Base-by-base conservation (phyloP, 2,113 vertebrate species). In the Butorides virescens region DNA sequence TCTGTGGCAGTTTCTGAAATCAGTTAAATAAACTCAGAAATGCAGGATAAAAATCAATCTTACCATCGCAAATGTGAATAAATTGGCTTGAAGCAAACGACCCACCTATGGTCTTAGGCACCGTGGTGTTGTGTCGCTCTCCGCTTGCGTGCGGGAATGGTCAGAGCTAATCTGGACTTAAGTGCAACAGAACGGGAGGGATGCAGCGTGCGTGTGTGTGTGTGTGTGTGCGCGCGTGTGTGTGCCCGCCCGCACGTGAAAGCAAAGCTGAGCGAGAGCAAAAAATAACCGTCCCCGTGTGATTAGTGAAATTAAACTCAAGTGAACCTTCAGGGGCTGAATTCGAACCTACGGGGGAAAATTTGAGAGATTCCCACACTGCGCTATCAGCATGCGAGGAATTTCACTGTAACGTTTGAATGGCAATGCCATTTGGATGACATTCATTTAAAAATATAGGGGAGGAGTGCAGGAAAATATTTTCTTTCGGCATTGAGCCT, bases 21-120 rank as follows among this genome's bases (percentile, higher is more conserved):
- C 97, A 98, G 95, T 97, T 97, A 98, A 98, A 98, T 93, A 98
- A 98, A 98, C 96, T 98, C 97, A 98, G 98, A 98, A 98, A 97
- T 93, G 97, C 97, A 96, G 97, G 98, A 97, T 97, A 95, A 95
- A 93, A 98, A 97, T 98, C 97, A 96, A 97, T 96, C 97, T 95
- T 97, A 94, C 98, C 97, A 65, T 78, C 5, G 10, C 72, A 88
- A 68, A 47, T 62, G 88, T 70, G 90, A 70, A 94, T 84, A 91
- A 95, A 96, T 70, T 84, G 52, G 37, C 88, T 95, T 8, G 68
- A 77, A 87, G 55, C 56, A 36, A 91, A 75, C 5, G 56, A 91
- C 88, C 58, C 37, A 71, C 44, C 78, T 92, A 65, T 63, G 70
- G 66, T 92, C 44, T 46, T 62, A 49, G 70, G 42, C 78, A 73